Evolutionary conservation across 2,888 invertebrate genomes (phyloP).

Genomic region (Drosophila picticornis): DNA sequence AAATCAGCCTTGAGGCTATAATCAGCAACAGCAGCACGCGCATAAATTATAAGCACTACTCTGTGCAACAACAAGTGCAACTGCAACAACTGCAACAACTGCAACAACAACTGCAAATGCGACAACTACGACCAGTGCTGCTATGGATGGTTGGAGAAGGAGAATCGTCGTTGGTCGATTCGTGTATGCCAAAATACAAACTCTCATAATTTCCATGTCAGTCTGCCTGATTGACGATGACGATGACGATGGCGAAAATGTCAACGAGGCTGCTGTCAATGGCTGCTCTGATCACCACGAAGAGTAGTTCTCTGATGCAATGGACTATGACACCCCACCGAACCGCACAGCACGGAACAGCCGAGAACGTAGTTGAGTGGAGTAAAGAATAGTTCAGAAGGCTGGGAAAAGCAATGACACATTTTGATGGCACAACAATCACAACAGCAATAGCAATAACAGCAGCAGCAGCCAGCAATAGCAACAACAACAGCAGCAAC

Average conservation of each 20-base stretch:
- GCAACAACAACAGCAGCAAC: slow-evolving; percentile 16
- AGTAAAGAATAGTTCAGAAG: slow-evolving; percentile 1
- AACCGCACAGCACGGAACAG: background rate
- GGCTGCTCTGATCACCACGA: slow-evolving; percentile 35
- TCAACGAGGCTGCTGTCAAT: slow-evolving; percentile 40
- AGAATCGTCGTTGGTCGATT: slow-evolving; percentile 47
- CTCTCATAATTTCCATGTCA: slow-evolving; percentile 70
- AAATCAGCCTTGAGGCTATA: slow-evolving; percentile 60
- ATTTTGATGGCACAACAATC: slow-evolving; percentile 63
- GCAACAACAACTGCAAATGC: slow-evolving; percentile 6
- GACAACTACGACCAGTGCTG: slow-evolving; percentile 3
- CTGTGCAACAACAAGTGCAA: slow-evolving; percentile 23
- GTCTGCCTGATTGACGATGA: slow-evolving; percentile 62
- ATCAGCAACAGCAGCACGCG: slow-evolving; percentile 56
- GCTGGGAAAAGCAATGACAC: slow-evolving; percentile 52
- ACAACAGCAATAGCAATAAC: slow-evolving; percentile 37
- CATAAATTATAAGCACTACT: slow-evolving; percentile 57
- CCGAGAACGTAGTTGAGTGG: background rate
- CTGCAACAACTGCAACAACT: slow-evolving; percentile 5
- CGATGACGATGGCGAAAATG: slow-evolving; percentile 18
- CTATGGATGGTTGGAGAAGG: slow-evolving; percentile 30
- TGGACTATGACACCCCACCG: slow-evolving; percentile 25
- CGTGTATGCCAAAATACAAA: slow-evolving; percentile 65
- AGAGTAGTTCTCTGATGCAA: slow-evolving; percentile 18
- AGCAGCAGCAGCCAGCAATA: slow-evolving; percentile 9